phyloP scores from a whole-genome alignment of 2,113 vertebrate species.

The Podocnemis expansa region DNA sequence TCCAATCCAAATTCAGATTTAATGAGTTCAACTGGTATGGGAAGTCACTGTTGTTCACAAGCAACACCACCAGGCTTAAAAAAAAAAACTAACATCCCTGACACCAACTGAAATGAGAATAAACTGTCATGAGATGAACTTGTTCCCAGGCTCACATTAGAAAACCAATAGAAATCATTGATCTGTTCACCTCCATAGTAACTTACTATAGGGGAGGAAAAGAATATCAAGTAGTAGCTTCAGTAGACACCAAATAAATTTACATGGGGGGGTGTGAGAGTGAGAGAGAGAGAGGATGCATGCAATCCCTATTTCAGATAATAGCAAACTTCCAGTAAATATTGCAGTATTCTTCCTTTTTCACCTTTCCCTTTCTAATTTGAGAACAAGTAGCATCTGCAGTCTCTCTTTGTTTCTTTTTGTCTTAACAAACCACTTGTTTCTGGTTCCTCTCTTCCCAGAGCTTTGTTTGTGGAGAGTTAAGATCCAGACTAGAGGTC shows the following conservation, averaged over 20 bases:
- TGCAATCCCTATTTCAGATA: not conserved
- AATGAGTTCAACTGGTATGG: slow-evolving; percentile 26
- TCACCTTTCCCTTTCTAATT: not conserved
- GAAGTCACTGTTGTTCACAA: slow-evolving; percentile 44
- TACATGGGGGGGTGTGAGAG: too few relatives aligned
- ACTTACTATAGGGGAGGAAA: slow-evolving; percentile 17
- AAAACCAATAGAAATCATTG: slow-evolving; percentile 32
- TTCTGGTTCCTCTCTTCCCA: too few relatives aligned
- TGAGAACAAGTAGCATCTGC: too few relatives aligned
- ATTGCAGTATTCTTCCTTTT: not conserved
- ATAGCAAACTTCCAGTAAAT: not conserved
- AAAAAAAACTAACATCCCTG: slow-evolving; percentile 45
- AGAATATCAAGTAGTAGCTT: not conserved
- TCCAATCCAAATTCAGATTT: not conserved
- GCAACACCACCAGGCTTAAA: slow-evolving; percentile 45
- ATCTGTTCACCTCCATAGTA: slow-evolving; percentile 38
- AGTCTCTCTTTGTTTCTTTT: too few relatives aligned
- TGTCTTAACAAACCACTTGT: too few relatives aligned
- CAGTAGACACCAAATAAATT: slow-evolving; percentile 21
- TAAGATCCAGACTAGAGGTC: too few relatives aligned
- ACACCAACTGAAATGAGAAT: slow-evolving; percentile 37
- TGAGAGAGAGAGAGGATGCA: too few relatives aligned
- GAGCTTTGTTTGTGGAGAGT: too few relatives aligned
- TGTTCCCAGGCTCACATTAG: slow-evolving; percentile 37
- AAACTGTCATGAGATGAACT: slow-evolving; percentile 53